phyloP scores from a whole-genome alignment of 2,797 vertebrate genomes.

The Enteromius unitaeniatus region DNA sequence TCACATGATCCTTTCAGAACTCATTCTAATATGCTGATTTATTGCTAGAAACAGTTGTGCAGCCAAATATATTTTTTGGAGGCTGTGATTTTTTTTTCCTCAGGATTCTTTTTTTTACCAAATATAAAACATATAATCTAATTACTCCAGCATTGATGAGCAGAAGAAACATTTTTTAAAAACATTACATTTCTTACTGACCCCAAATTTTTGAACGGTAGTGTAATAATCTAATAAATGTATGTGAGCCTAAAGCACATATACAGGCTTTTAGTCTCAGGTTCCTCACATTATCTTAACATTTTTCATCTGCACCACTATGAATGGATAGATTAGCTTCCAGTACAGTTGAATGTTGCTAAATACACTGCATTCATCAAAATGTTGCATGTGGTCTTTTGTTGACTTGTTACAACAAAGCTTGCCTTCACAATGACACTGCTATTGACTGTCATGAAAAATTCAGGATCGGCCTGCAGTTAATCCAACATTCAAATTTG shows the following conservation, averaged over 20 bases:
- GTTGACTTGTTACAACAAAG: not conserved
- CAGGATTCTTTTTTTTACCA: no score
- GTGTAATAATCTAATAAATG: not conserved
- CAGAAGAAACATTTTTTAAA: no score
- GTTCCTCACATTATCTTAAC: not conserved
- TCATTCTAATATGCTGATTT: no score
- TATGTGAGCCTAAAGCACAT: not conserved
- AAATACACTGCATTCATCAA: not conserved
- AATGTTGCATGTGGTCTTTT: not conserved
- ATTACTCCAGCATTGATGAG: no score
- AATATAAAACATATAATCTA: no score
- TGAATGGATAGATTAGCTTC: not conserved
- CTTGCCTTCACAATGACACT: constrained; percentile 8
- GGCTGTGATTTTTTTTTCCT: no score
- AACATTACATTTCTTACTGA: no score
- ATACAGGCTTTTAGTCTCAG: not conserved
- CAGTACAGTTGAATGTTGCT: not conserved
- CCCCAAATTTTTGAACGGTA: no score
- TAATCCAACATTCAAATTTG: constrained; percentile 16
- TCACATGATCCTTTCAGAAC: no score
- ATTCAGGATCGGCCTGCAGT: constrained; percentile 7
- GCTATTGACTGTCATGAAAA: not conserved
- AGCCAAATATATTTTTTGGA: no score
- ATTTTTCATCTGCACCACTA: not conserved
- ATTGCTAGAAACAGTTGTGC: no score